Evolutionary conservation across 2,888 invertebrate genomes (phyloP), one percentile per base, ranked within the genome.

Genomic region (Sesia bembeciformis): DNA sequence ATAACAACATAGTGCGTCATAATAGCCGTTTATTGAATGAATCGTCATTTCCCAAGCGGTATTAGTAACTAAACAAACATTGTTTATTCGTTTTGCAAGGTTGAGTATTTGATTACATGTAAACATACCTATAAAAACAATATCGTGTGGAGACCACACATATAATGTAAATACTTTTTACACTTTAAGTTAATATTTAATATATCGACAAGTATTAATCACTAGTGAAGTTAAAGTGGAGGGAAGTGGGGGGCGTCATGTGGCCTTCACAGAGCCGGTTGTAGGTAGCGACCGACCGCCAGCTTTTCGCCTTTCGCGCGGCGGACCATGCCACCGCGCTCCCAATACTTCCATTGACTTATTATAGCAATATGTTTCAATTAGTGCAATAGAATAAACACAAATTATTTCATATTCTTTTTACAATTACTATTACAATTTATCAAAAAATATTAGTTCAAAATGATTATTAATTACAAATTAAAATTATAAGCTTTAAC

Each of bases 261-360:
- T 84, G 89, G 87, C 89, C 88, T 89, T 89, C 88, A 80, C 81
- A 66, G 73, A 89, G 84, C 89, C 89, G 89, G 89, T 89, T 88
- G 83, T 80, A 66, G 73, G 83, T 80, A 66, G 73, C 76, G 76
- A 78, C 76, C 75, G 75, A 76, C 76, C 74, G 76, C 76, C 76
- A 80, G 79, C 52, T 40, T 52, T 79, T 73, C 78, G 75, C 81
- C 81, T 81, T 87, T 85, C 84, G 87, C 88, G 88, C 88, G 87
- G 88, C 88, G 85, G 73, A 70, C 81, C 70, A 72, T 67, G 70
- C 76, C 78, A 81, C 80, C 72, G 75, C 82, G 81, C 77, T 80
- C 81, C 81, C 82, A 81, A 78, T 76, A 71, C 67, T 58, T 64
- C 40, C 54, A 60, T 54, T 62, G 23, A 46, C 55, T 56, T 60